phyloP scores from a whole-genome alignment of 2,797 vertebrate genomes.

The Nyctibius grandis region DNA sequence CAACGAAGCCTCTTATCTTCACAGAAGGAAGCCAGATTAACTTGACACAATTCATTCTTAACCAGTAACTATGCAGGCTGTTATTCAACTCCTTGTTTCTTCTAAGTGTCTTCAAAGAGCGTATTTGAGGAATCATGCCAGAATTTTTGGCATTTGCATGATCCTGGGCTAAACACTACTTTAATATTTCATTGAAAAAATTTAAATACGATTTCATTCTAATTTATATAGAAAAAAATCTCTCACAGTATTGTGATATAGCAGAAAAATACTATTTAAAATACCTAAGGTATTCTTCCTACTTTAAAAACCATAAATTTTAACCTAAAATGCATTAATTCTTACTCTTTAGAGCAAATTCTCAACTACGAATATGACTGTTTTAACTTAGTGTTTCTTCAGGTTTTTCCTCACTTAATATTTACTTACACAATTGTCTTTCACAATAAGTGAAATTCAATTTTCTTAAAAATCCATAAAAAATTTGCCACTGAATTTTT shows the following conservation, averaged over 20 bases:
- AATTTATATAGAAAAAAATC: not conserved
- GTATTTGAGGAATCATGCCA: not conserved
- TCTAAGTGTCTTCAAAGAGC: not conserved
- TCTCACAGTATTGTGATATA: not conserved
- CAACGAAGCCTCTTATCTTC: constrained; percentile 6
- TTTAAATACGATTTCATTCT: not conserved
- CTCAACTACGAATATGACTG: not conserved
- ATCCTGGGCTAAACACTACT: not conserved
- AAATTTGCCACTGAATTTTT: not conserved
- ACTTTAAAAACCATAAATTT: not conserved
- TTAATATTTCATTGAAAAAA: not conserved
- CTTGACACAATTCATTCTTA: constrained; percentile 28
- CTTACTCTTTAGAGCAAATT: not conserved
- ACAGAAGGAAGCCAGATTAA: constrained; percentile 24
- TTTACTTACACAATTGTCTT: not conserved
- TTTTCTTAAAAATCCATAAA: not conserved
- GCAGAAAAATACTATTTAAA: not conserved
- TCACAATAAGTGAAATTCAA: not conserved
- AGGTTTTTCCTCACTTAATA: not conserved
- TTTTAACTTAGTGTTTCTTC: not conserved
- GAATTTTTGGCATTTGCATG: not conserved
- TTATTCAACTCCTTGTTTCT: not conserved
- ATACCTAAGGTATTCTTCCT: not conserved
- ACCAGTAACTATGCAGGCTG: not conserved
- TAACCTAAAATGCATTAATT: not conserved